Base-by-base conservation (phyloP, 2,113 vertebrate species). In the Capreolus pygargus region DNA sequence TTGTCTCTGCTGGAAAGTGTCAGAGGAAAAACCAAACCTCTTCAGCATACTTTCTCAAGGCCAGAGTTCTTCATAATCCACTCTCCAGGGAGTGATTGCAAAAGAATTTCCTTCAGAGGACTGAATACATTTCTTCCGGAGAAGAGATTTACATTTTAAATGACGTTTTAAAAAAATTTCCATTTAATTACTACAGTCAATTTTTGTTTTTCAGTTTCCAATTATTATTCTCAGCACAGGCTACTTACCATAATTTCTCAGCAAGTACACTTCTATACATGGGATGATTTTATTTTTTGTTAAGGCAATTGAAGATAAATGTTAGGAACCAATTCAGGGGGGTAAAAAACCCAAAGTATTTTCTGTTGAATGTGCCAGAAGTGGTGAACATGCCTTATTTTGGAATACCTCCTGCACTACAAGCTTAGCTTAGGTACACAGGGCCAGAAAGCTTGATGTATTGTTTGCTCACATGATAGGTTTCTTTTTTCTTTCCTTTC, bases 61-160 rank as follows among this genome's bases (percentile, higher is more conserved):
- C 60, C 50, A 57, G 27, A 28, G 43, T 74, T 87, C 84, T 76
- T 79, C 74, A 78, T 21, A 67, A 33, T 74, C 58, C 12, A 15
- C 64, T 95, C 85, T 36, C 83, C 57, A 43, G 85, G 64, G 50
- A 93, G 39, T n/a, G 54, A 79, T 15, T 92, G 94, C 86, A 81
- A 95, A 90, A 47, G 43, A 74, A 55, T 92, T 76, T 96, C 88
- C 87, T 91, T 95, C 57, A 84, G 78, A 91, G 36, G 28, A 43
- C 36, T 57, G 47, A 97, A 93, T 81, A 28, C 33, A 89, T 88
- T 91, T 93, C 50, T 83, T 91, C 15, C 17, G 30, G 52, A 86
- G 54, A 76, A 76, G 82, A 86, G 43, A 94, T 86, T 97, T 95
- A 84, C 83, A 93, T 93, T 79, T 86, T 54, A 88, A 90, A 43